Conservation (phyloP, 2,113 vertebrate genomes). For the Orthonyx spaldingii region DNA sequence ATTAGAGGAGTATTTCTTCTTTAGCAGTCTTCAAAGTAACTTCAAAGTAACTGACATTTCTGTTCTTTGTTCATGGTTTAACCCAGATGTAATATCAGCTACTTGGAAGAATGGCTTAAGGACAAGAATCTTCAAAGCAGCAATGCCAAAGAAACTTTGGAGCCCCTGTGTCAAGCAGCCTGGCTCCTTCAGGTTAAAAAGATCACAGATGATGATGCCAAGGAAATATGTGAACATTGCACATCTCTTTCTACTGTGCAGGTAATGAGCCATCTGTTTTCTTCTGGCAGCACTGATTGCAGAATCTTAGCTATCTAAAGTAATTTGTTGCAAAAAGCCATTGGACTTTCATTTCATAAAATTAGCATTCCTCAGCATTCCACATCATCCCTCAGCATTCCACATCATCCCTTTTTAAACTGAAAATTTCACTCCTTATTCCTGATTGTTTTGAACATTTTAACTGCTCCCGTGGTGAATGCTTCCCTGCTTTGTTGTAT, state of each 20-base stretch:
- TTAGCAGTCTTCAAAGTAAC: background rate
- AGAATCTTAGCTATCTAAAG: background rate
- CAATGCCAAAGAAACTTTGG: slow-evolving; percentile 85
- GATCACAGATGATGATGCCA: slow-evolving; percentile 88
- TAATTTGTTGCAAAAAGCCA: background rate
- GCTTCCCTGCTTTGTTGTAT: background rate
- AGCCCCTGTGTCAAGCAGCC: slow-evolving; percentile 88
- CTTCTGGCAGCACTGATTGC: background rate
- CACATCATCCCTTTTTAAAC: background rate
- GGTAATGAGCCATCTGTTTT: slow-evolving; percentile 67
- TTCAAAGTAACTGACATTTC: background rate
- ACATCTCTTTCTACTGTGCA: slow-evolving; percentile 86
- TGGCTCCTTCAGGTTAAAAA: slow-evolving; percentile 98
- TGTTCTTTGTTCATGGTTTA: background rate
- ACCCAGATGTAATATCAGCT: slow-evolving; percentile 94
- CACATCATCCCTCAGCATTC: background rate
- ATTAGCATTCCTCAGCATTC: background rate
- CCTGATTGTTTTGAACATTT: background rate
- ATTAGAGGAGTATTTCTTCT: background rate
- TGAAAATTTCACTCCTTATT: background rate
- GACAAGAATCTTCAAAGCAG: slow-evolving; percentile 87
- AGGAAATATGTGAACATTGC: slow-evolving; percentile 85
- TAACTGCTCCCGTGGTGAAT: background rate
- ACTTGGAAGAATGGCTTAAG: slow-evolving; percentile 96
- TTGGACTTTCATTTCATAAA: background rate